Evolutionary conservation across 2,113 vertebrate species (phyloP).

Genomic region (Dendrocopos noguchii): DNA sequence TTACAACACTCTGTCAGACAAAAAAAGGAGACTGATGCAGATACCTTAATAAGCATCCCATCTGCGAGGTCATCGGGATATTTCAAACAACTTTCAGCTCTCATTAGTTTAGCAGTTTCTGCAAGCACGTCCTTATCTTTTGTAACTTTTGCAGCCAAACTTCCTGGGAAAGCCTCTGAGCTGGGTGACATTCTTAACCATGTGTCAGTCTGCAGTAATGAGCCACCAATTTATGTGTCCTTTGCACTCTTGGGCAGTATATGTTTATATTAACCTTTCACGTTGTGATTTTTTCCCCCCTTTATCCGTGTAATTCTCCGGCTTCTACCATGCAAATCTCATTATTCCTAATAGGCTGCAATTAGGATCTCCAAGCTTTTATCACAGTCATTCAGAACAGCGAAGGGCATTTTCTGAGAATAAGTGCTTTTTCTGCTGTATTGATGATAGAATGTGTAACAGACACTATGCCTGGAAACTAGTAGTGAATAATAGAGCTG

Average conservation of each 20-base stretch:
- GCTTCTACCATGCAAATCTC: slow-evolving; percentile 81
- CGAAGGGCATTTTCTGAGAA: slow-evolving; percentile 44
- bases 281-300: slow-evolving; percentile 68
- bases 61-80: slow-evolving; percentile 88
- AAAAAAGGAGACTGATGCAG: slow-evolving; percentile 80
- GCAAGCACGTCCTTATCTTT: slow-evolving; percentile 79
- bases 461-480: slow-evolving; percentile 34
- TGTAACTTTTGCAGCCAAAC: slow-evolving; percentile 81
- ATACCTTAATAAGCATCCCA: slow-evolving; percentile 88
- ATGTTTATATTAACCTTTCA: slow-evolving; percentile 83
- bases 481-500: background rate
- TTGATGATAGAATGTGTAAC: slow-evolving; percentile 55
- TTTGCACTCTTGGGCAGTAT: slow-evolving; percentile 74
- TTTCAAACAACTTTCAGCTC: slow-evolving; percentile 82
- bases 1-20: slow-evolving; percentile 83
- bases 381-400: slow-evolving; percentile 49
- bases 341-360: slow-evolving; percentile 86
- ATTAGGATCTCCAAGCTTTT: slow-evolving; percentile 81
- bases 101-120: slow-evolving; percentile 89
- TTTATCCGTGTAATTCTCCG: slow-evolving; percentile 73
- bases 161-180: slow-evolving; percentile 83
- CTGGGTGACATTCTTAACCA: slow-evolving; percentile 81
- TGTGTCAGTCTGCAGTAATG: slow-evolving; percentile 86
- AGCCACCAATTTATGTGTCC: slow-evolving; percentile 73
- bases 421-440: slow-evolving; percentile 56